Conservation (phyloP, 2,797 vertebrate genomes). For the Capromys pilorides region DNA sequence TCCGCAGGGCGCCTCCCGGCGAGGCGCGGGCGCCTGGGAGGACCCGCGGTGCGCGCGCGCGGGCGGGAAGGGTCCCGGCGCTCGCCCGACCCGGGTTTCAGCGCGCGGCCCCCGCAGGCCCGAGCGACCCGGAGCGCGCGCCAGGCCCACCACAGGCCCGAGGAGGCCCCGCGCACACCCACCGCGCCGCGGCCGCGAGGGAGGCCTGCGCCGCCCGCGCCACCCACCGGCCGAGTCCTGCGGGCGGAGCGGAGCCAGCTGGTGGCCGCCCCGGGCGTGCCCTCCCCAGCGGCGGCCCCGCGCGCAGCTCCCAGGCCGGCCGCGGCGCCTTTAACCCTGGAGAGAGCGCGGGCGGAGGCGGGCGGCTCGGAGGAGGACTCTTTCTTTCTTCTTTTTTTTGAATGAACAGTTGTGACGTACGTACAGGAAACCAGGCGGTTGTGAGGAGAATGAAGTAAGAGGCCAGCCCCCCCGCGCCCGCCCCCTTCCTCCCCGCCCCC, state of each 20-base stretch:
- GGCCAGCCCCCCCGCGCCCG: slow-evolving; percentile 64
- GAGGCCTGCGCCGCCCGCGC: slow-evolving; percentile 62
- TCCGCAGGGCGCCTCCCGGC: neutral
- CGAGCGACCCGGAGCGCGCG: neutral
- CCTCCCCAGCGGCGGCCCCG: slow-evolving; percentile 1
- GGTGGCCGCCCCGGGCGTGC: slow-evolving; percentile 3
- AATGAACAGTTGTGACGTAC: slow-evolving; percentile 85
- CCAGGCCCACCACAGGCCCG: slow-evolving; percentile 62
- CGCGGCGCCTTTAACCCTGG: slow-evolving; percentile 76
- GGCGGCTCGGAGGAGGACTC: slow-evolving; percentile 81
- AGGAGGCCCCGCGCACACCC: slow-evolving; percentile 68
- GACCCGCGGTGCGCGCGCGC: neutral
- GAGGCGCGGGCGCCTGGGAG: neutral
- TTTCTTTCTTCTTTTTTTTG: slow-evolving; percentile 83
- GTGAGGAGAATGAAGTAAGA: slow-evolving; percentile 79
- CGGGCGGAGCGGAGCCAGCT: slow-evolving; percentile 21
- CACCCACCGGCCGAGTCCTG: slow-evolving; percentile 60
- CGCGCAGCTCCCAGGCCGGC: neutral
- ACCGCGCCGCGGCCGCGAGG: slow-evolving; percentile 59
- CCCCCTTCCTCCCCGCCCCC: slow-evolving; percentile 26
- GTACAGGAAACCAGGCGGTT: slow-evolving; percentile 76
- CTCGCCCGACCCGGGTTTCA: neutral
- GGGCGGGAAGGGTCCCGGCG: neutral
- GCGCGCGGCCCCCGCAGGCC: neutral
- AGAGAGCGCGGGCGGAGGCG: slow-evolving; percentile 54